phyloP scores from a whole-genome alignment of 2,888 invertebrate genomes.

The Priocnemis perturbator region DNA sequence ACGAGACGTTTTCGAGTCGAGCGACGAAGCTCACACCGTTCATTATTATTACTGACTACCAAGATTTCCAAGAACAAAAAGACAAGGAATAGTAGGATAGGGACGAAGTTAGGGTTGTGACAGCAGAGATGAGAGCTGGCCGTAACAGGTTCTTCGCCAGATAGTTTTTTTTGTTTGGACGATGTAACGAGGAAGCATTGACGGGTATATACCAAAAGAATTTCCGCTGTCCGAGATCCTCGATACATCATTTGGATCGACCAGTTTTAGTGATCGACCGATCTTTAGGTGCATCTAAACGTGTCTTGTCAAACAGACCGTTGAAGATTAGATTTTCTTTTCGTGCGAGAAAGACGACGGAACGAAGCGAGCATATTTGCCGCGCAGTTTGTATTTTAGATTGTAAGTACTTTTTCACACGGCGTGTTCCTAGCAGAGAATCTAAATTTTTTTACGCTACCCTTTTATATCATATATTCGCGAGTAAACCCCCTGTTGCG shows the following conservation, averaged over 20 bases:
- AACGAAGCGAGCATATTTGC: constrained; percentile 23
- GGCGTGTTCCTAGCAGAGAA: constrained; percentile 57
- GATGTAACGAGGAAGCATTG: no score
- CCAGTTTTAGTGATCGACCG: no score
- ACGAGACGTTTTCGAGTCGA: not conserved
- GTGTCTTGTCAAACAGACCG: no score
- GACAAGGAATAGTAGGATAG: not conserved
- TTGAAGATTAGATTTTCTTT: constrained; percentile 18
- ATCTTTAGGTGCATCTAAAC: no score
- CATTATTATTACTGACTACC: no score
- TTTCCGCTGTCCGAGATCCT: no score
- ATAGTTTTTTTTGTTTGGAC: no score
- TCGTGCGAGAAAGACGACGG: constrained; percentile 6
- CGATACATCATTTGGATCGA: no score
- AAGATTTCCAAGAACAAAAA: not conserved
- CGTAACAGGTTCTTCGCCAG: no score
- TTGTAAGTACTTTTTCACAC: constrained; percentile 49
- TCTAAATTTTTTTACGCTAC: constrained; percentile 53
- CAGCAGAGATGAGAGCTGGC: no score
- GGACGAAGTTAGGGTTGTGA: constrained; percentile 3
- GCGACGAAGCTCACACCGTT: no score
- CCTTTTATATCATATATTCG: constrained; percentile 34
- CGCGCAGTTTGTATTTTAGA: constrained; percentile 40
- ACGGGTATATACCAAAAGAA: no score
- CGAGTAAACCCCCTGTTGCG: constrained; percentile 16